Conservation (phyloP, 2,113 vertebrate species). For the Galbula dea region DNA sequence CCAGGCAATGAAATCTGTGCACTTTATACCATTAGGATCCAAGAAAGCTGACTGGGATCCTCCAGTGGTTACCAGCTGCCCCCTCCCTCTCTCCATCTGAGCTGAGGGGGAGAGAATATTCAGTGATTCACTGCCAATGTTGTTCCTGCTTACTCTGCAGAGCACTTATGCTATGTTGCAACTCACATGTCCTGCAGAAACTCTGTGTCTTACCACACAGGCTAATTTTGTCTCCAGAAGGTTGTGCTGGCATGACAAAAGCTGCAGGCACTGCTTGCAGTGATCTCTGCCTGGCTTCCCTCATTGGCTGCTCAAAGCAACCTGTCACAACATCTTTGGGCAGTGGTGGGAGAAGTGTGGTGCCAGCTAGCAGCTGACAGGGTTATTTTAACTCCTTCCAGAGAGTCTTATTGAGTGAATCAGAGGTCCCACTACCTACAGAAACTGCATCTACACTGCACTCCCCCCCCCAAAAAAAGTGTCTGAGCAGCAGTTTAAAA, state of each 20-base stretch:
- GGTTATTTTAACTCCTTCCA: not conserved
- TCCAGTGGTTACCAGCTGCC: not conserved
- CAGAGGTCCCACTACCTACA: not conserved
- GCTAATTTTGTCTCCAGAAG: not conserved
- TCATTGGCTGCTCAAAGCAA: not conserved
- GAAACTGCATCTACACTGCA: not conserved
- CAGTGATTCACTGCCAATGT: not conserved
- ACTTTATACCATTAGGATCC: not conserved
- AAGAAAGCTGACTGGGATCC: not conserved
- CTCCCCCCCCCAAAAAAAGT: too few species aligned
- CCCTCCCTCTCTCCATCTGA: not conserved
- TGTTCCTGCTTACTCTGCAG: not conserved
- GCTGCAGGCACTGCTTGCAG: not conserved
- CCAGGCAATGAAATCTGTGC: not conserved
- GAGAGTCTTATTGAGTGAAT: not conserved
- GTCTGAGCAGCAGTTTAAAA: not conserved
- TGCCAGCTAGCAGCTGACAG: not conserved
- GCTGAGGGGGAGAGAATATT: not conserved
- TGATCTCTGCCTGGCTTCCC: fast-evolving
- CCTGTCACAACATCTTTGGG: not conserved
- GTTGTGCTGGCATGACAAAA: not conserved
- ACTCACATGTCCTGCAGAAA: not conserved
- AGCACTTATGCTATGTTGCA: not conserved
- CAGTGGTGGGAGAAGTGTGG: not conserved
- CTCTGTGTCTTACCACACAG: not conserved